Evolutionary conservation across 2,888 invertebrate species (phyloP).

Genomic region (Leptodirus hochenwartii): DNA sequence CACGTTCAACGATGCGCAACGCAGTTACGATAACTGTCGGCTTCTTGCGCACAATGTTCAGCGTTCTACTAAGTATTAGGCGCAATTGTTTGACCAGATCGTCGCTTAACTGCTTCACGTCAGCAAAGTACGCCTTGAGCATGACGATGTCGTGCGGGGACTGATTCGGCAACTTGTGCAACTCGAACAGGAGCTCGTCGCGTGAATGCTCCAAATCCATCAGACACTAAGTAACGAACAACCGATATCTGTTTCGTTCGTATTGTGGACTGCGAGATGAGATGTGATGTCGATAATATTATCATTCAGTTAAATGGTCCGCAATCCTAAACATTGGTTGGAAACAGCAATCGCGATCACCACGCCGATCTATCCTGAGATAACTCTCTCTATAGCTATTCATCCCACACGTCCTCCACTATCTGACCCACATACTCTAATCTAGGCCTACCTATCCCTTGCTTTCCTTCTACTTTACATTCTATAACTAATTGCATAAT

Average conservation of each 20-base stretch:
- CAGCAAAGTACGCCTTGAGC: constrained; percentile 89
- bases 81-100: constrained; percentile 81
- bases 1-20: constrained; percentile 87
- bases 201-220: constrained; percentile 92
- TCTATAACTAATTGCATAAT: too few species aligned
- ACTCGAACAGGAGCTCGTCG: constrained; percentile 85
- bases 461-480: too few species aligned
- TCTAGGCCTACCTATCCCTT: too few species aligned
- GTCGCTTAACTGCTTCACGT: constrained; percentile 80
- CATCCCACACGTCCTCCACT: too few species aligned
- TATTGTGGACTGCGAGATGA: too few species aligned
- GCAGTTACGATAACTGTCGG: constrained; percentile 93
- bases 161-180: constrained; percentile 85
- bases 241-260: too few species aligned
- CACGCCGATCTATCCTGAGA: too few species aligned
- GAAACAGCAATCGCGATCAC: too few species aligned
- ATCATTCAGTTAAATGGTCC: neutral
- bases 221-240: constrained; percentile 56
- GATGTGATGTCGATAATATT: constrained; percentile 5
- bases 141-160: constrained; percentile 79
- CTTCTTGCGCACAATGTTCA: constrained; percentile 88
- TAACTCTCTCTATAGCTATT: too few species aligned
- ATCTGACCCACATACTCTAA: too few species aligned
- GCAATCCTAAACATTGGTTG: too few species aligned
- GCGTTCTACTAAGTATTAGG: constrained; percentile 70